Base-by-base conservation (phyloP, 2,113 vertebrate genomes). In the Pica pica region DNA sequence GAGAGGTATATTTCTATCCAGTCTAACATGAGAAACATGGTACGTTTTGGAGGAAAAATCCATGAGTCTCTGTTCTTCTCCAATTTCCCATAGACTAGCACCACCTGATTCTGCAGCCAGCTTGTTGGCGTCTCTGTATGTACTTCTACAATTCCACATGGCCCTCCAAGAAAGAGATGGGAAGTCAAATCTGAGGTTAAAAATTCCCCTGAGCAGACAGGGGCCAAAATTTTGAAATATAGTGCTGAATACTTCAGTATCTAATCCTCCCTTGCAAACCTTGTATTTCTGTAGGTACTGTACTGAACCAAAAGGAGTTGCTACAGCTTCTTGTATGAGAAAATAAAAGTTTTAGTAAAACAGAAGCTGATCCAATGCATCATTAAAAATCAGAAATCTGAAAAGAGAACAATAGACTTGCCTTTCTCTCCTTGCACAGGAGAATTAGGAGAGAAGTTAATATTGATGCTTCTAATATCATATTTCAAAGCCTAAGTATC, bases 401-500 rank as follows among this genome's bases (percentile, higher is more conserved):
- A 84, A 97, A 91, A 96, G 61, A 81, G 21, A 69, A 52, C 39
- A 61, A 81, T 69, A 23, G 23, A 46, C 13, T 63, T 65, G 47
- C 7, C 26, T 69, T 83, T 69, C 23, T 52, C 15, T 87, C 21
- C 23, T 55, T 60, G 8, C 35, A 55, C 16, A 55, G 28, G 3
- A 87, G 35, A 87, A 85, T 85, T 42, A 85, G 11, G 28, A 95
- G 52, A 73, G 93, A 95, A 90, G 88, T 81, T 65, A 86, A 65
- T 78, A 94, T 42, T 90, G 76, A 57, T 89, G 77, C 28, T 92
- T 96, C 71, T 93, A 95, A 89, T 67, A 41, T 80, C 24, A 52
- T 74, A 65, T 96, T 91, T 97, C 41, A 95, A 93, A 93, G 81
- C 13, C 42, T 37, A 52, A 70, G 33, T 88, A 95, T 74, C 35